A percentile compares a stretch with the other conserved stretches of the same genome.
Evolutionary conservation across 2,888 invertebrate genomes (phyloP).

Genomic region (Agonopterix heracliana): DNA sequence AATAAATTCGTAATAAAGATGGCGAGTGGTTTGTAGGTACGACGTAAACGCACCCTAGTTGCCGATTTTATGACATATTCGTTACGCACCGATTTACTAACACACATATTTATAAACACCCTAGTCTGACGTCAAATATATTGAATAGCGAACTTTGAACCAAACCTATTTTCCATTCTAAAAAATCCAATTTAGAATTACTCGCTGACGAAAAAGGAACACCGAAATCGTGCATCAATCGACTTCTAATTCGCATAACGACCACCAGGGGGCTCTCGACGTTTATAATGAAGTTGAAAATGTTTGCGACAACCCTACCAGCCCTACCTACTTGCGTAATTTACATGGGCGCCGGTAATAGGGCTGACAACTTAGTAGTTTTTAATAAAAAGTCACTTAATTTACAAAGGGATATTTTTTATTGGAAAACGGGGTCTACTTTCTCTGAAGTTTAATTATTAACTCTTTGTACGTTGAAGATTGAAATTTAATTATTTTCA

Average conservation of each 20-base stretch:
- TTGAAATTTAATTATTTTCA: background rate
- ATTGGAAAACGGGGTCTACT: no score
- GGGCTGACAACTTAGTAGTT: conserved; percentile 26
- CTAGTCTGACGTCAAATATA: no score
- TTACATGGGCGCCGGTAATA: conserved; percentile 31
- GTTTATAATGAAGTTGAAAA: conserved; percentile 49
- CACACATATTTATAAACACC: no score
- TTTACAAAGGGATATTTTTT: no score
- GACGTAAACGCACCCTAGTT: conserved; percentile 38
- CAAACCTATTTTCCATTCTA: no score
- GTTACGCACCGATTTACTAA: conserved; percentile 31
- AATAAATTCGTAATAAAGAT: conserved; percentile 61
- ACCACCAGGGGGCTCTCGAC: conserved; percentile 26
- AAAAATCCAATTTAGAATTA: no score
- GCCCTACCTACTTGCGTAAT: conserved; percentile 20
- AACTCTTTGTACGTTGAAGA: background rate
- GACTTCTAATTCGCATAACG: conserved; percentile 26
- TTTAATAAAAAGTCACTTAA: no score
- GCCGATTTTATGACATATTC: conserved; percentile 37
- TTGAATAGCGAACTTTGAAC: no score
- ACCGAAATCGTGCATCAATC: conserved; percentile 4
- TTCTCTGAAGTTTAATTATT: background rate
- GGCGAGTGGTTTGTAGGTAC: conserved; percentile 28
- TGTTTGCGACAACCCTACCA: conserved; percentile 42
- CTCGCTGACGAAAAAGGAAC: background rate